Evolutionary conservation across 2,888 invertebrate species (phyloP).

Genomic region (Mimas tiliae): DNA sequence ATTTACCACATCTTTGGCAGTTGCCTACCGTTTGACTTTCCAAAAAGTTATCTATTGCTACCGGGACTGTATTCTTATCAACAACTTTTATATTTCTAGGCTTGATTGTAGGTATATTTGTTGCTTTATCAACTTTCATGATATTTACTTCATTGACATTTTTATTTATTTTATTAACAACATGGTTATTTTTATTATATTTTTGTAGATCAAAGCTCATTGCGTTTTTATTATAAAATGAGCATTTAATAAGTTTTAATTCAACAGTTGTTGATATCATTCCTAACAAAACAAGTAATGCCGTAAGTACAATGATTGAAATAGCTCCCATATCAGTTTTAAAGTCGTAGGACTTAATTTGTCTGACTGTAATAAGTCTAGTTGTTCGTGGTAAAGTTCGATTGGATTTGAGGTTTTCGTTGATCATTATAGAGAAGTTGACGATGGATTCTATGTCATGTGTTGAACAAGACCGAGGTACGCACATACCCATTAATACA

Average conservation of each 20-base stretch:
- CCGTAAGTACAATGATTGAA: constrained; percentile 55
- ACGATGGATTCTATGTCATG: constrained; percentile 75
- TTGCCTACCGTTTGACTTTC: constrained; percentile 62
- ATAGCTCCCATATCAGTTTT: constrained; percentile 62
- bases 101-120: constrained; percentile 32
- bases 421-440: constrained; percentile 76
- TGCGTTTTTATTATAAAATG: constrained; percentile 53
- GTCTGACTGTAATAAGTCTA: constrained; percentile 59
- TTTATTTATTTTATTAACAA: constrained; percentile 42
- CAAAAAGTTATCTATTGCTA: constrained; percentile 71
- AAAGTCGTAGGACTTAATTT: constrained; percentile 58
- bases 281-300: constrained; percentile 58
- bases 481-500: constrained; percentile 72
- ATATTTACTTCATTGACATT: constrained; percentile 48
- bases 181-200: constrained; percentile 54
- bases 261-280: constrained; percentile 77
- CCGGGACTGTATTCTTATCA: constrained; percentile 52
- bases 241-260: constrained; percentile 61
- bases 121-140: constrained; percentile 51
- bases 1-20: constrained; percentile 74
- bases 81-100: neutral
- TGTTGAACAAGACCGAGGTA: constrained; percentile 73
- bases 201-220: constrained; percentile 71
- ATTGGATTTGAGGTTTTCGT: constrained; percentile 68
- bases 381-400: constrained; percentile 64